Evolutionary conservation across 64 coral and sea anemone genomes (phyloP).

Genomic region (Acropora yongei): DNA sequence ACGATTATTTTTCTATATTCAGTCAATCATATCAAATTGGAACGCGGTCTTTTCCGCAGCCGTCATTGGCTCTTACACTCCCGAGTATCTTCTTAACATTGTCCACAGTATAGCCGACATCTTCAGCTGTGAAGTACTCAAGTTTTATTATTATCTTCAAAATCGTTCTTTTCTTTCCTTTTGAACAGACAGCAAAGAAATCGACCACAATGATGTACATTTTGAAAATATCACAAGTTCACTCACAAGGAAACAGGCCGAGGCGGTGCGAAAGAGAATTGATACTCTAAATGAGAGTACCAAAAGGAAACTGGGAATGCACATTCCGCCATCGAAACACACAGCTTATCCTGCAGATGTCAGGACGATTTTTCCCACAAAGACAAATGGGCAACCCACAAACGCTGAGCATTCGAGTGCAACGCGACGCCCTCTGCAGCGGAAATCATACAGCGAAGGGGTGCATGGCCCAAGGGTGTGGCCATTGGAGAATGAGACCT

Average conservation of each 20-base stretch:
- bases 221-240: conserved; percentile 92
- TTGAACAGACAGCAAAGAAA: conserved; percentile 97
- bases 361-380: conserved; percentile 86
- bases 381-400: conserved; percentile 90
- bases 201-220: conserved; percentile 83
- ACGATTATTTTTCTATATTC: no score
- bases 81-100: no score
- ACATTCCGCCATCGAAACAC: conserved; percentile 23
- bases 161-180: background rate
- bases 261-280: conserved; percentile 88
- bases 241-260: conserved; percentile 93
- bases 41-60: no score
- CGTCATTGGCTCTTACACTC: no score
- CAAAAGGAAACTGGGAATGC: conserved; percentile 70
- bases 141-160: background rate
- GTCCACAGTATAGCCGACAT: no score
- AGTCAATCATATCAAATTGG: no score
- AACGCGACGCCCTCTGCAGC: conserved; percentile 35
- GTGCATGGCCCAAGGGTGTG: conserved; percentile 30
- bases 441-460: conserved; percentile 79
- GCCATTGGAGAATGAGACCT: background rate
- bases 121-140: no score
- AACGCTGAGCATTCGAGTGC: conserved; percentile 20
- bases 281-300: conserved; percentile 88
- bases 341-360: conserved; percentile 68